These are phyloP conservation scores for Scalopus aquaticus DNA, from an alignment of 2,113 vertebrate species.

Conservation along the genomic window DNA sequence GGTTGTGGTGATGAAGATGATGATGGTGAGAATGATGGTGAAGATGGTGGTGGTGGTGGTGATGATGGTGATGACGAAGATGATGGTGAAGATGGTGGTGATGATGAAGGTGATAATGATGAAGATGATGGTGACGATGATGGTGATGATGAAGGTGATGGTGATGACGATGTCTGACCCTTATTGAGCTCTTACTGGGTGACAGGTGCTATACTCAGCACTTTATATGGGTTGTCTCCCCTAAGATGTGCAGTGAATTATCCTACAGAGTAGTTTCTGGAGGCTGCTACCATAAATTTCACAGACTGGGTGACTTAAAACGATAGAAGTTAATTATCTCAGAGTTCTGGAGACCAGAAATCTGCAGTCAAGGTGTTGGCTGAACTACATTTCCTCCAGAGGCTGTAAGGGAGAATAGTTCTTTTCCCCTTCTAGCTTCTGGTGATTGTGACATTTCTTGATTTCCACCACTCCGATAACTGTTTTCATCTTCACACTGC, in stretches of 20 bases:
- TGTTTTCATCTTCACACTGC: not conserved
- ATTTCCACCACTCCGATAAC: not conserved
- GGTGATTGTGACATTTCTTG: not conserved
- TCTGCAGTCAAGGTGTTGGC: not conserved
- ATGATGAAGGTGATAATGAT: too few relatives aligned
- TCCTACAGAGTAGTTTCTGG: too few relatives aligned
- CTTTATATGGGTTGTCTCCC: not conserved
- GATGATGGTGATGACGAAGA: not conserved
- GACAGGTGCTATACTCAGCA: not conserved
- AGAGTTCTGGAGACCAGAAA: not conserved
- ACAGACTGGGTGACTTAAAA: not conserved
- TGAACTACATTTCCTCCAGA: too few relatives aligned
- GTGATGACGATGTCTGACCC: too few relatives aligned
- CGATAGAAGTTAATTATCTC: not conserved
- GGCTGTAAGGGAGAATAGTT: too few relatives aligned
- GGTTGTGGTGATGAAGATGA: too few relatives aligned
- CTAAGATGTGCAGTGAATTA: not conserved
- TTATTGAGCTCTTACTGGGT: not conserved
- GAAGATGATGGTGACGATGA: too few relatives aligned
- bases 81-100: not conserved
- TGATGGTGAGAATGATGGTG: too few relatives aligned
- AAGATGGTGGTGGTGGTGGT: too few relatives aligned
- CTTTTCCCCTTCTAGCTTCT: not conserved
- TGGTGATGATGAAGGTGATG: not conserved
- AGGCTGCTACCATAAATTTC: not conserved